Base-by-base conservation (phyloP, 2,888 invertebrate genomes). In the Lymantria dispar region DNA sequence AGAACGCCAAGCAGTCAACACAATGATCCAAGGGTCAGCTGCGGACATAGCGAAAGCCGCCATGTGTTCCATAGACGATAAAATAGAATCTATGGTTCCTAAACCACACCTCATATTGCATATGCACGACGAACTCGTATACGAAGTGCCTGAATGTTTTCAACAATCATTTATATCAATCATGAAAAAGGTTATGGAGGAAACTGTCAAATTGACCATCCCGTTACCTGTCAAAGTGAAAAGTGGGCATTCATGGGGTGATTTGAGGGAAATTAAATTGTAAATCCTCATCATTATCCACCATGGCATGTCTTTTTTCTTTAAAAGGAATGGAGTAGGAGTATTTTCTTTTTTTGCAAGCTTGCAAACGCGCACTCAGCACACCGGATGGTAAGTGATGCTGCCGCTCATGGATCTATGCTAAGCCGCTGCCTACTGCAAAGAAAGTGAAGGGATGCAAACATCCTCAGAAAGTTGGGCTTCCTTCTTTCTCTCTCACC, bases 1-100 rank as follows among this genome's bases (percentile, higher is more conserved):
- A 0, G 98, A 98, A 84, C 93, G 99, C n/a, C 98, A 99, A 92
- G 98, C 98, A 11, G 94, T 99, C 0, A 99, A 99, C 82, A 97
- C 98, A 1, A 96, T 95, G 11, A 95, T 99, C 47, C 99, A 99
- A 88, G 99, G 99, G 0, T 98, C 99, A 0, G 99, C 99, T 0
- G 98, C 99, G 0, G 99, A 99, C 84, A 94, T 99, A 42, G 96
- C 97, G 0, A 99, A 99, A 84, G 94, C 92, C 50, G 98, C 98
- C 0, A 97, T 99, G 95, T 92, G 97, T 30, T 90, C 92, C 45
- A 94, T 98, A 68, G 95, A 98, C 64, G 82, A 88, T 10, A 91
- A 75, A 77, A 81, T 60, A 47, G 88, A 70, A 63, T 80, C 38
- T 0, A 50, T 68, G 15, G 62, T 56, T 40, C 71, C 78, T 46